Percentiles rank a stretch among this genome's conserved stretches.
These are phyloP conservation scores for Caranx melampygus DNA, from an alignment of 2,113 vertebrate species.

Conservation along the genomic window DNA sequence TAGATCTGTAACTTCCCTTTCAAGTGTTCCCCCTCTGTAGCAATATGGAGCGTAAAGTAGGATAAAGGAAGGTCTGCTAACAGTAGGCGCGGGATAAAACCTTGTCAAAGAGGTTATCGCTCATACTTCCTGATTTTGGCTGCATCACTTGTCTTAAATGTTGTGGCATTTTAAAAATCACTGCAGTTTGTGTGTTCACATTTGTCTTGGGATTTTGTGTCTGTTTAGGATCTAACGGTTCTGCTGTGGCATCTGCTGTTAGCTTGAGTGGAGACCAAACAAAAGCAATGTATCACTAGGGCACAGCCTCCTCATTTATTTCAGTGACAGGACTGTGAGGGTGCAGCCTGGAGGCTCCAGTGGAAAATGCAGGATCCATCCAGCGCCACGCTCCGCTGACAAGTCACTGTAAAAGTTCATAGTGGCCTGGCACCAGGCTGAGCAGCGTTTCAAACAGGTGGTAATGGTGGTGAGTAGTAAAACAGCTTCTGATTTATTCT, in stretches of 20 bases:
- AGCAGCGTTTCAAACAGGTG: conserved; percentile 3
- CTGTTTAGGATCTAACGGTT: neutral
- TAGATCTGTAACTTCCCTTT: conserved; percentile 56
- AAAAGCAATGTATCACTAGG: no score
- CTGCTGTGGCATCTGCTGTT: neutral
- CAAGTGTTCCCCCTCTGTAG: conserved; percentile 45
- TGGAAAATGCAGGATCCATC: neutral
- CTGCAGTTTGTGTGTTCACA: neutral
- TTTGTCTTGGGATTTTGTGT: neutral
- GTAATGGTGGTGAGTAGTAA: conserved; percentile 6
- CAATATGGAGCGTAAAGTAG: conserved; percentile 16
- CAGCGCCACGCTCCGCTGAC: neutral
- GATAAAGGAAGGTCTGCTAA: conserved; percentile 43
- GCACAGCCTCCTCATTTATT: no score
- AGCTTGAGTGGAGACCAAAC: neutral
- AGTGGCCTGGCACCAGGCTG: conserved; percentile 8
- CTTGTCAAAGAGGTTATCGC: conserved; percentile 27
- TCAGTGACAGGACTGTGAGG: neutral
- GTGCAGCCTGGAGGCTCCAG: no score
- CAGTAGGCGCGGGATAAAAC: conserved; percentile 19
- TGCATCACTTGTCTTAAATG: conserved; percentile 8
- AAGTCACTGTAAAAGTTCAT: neutral
- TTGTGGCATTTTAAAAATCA: neutral
- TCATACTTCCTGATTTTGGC: conserved; percentile 2
- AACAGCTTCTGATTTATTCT: conserved; percentile 19